Conservation (phyloP, 1,140 invertebrate genomes). For the Hetaerina americana region DNA sequence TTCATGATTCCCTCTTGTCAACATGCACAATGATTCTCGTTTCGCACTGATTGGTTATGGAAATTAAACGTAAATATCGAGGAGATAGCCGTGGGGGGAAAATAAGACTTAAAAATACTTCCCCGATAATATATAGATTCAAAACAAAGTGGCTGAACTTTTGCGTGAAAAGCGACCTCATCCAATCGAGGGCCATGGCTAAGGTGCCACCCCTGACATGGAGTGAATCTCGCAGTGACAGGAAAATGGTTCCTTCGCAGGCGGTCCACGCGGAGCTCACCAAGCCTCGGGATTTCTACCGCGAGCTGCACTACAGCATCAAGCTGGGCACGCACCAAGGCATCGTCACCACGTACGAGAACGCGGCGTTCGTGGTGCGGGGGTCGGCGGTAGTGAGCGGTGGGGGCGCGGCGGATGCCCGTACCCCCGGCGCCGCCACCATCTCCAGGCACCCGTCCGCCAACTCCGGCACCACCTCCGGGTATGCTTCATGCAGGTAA, state of each 20-base stretch:
- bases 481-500: neutral
- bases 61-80: too few relatives aligned
- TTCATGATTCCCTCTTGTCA: too few relatives aligned
- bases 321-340: constrained; percentile 57
- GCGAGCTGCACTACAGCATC: constrained; percentile 65
- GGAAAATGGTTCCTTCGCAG: constrained; percentile 18
- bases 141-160: too few relatives aligned
- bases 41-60: too few relatives aligned
- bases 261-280: constrained; percentile 50
- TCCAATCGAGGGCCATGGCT: too few relatives aligned
- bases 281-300: constrained; percentile 52
- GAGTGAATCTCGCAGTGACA: too few relatives aligned
- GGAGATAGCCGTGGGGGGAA: too few relatives aligned
- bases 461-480: neutral
- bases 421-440: neutral
- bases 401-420: neutral
- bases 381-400: neutral
- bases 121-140: too few relatives aligned
- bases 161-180: too few relatives aligned
- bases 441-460: neutral
- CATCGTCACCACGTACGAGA: constrained; percentile 52
- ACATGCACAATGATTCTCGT: too few relatives aligned
- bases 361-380: constrained; percentile 46
- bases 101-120: too few relatives aligned
- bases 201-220: too few relatives aligned